These are phyloP conservation scores for Saccopteryx leptura DNA, from an alignment of 2,113 vertebrate species.

Conservation along the genomic window DNA sequence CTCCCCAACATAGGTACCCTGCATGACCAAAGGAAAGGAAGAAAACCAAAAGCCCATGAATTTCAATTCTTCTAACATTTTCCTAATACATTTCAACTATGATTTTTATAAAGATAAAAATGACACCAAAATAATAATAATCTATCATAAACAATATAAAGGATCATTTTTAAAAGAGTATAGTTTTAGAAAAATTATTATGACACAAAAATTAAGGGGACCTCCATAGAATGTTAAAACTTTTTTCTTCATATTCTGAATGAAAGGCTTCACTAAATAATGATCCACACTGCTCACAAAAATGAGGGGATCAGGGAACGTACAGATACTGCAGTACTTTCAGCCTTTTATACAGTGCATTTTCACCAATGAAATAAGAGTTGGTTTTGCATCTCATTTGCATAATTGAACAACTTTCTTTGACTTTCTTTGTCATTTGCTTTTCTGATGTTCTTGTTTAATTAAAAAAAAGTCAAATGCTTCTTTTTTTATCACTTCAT, in stretches of 20 bases:
- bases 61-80: constrained; percentile 34
- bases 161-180: constrained; percentile 47
- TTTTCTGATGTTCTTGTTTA: too few relatives aligned
- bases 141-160: not conserved
- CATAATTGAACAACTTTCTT: too few relatives aligned
- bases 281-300: too few relatives aligned
- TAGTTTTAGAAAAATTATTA: constrained; percentile 6
- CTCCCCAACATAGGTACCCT: not conserved
- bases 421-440: too few relatives aligned
- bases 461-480: too few relatives aligned
- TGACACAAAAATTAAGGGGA: not conserved
- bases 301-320: too few relatives aligned
- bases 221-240: not conserved
- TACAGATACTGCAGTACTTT: too few relatives aligned
- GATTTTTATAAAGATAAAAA: constrained; percentile 45
- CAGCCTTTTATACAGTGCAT: too few relatives aligned
- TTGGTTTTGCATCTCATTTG: too few relatives aligned
- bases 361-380: too few relatives aligned
- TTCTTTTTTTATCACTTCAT: too few relatives aligned
- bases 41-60: constrained; percentile 33
- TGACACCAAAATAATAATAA: constrained; percentile 42
- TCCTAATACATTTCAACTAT: constrained; percentile 58
- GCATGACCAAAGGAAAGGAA: not conserved
- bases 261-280: constrained; percentile 41
- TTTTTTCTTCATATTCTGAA: constrained; percentile 36